Evolutionary conservation across 37 sponge, comb jelly and placozoan species (phyloP), one percentile per base, ranked within the genome.

Genomic region (Diacarnus erythraeanus): DNA sequence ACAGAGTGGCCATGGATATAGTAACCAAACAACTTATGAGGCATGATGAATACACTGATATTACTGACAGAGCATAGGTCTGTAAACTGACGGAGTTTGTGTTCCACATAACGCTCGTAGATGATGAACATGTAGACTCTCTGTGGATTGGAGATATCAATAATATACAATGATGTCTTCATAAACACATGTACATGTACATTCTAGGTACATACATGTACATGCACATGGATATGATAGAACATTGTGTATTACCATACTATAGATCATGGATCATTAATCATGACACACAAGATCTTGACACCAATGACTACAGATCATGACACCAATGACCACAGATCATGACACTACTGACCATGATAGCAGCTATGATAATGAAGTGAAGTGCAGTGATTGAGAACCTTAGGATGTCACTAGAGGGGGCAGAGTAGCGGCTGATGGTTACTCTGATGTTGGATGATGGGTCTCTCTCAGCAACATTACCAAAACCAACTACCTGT

Each of bases 1-100:
- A 90, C 93, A 30, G 98, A 92, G 18, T 89, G 80, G 8, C 98
- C 98, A 42, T 97, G 95, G 30, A 97, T 92, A 77, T 97, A 97
- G 86, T 90, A 90, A 30, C 98, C 98, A 78, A 79, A 97, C 60
- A 82, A 59, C 22, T 20, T 10, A 33, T 77, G 80, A 0, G 87
- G 81, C 69, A 96, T 27, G 56, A 96, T 57, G 5, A 96, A 51
- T 57, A 96, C 89, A 80, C 91, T 90, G 39, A 95, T 87, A 64
- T 97, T 97, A 31, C 90, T 84, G 59, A 97, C 83, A 2, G 93
- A 92, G 59, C 98, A 97, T 1, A 97, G 86, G 56, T 97, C 98
- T 1, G 82, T 83, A 75, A 92, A 95, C 80, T 92, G 93, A 25
- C 76, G 79, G 26, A 92, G 59, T 65, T 97, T 95, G 85, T 97